Percentiles rank a stretch among this genome's conserved stretches.
phyloP scores from a whole-genome alignment of 2,797 vertebrate species.

The Gallinago solitaria region DNA sequence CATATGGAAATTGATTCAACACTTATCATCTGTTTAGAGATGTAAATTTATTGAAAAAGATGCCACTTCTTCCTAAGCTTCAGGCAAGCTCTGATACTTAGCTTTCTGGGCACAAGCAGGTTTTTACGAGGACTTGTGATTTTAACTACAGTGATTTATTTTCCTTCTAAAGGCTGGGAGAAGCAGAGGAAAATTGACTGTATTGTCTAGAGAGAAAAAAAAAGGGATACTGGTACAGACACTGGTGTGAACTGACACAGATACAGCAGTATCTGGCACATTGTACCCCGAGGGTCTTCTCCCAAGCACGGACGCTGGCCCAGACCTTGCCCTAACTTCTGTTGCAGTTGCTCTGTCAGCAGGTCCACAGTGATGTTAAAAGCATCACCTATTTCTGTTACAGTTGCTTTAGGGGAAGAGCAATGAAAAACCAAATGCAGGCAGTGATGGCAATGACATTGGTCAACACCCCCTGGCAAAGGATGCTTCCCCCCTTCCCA shows the following conservation, averaged over 20 bases:
- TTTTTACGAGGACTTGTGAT: not conserved
- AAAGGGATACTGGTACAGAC: not conserved
- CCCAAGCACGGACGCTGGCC: not conserved
- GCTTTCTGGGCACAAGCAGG: conserved; percentile 41
- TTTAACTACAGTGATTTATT: conserved; percentile 16
- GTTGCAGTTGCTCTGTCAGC: not conserved
- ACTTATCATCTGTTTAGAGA: conserved; percentile 56
- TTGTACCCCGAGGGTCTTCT: not conserved
- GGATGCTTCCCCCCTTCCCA: not conserved
- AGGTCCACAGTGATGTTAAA: not conserved
- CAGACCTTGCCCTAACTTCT: not conserved
- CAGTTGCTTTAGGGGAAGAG: not conserved
- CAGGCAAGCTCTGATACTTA: conserved; percentile 28
- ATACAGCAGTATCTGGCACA: not conserved
- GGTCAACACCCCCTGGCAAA: not conserved
- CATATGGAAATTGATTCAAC: conserved; percentile 61
- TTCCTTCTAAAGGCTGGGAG: not conserved
- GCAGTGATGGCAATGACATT: not conserved
- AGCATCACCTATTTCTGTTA: not conserved
- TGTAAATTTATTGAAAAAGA: conserved; percentile 67
- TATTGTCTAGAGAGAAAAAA: not conserved
- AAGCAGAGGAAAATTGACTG: not conserved
- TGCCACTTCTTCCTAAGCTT: conserved; percentile 44
- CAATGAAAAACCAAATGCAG: fast-evolving
- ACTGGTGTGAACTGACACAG: conserved; percentile 25